A percentile compares a stretch with the other conserved stretches of the same genome.
Evolutionary conservation across 2,113 vertebrate species (phyloP).

Genomic region (Vidua chalybeata): DNA sequence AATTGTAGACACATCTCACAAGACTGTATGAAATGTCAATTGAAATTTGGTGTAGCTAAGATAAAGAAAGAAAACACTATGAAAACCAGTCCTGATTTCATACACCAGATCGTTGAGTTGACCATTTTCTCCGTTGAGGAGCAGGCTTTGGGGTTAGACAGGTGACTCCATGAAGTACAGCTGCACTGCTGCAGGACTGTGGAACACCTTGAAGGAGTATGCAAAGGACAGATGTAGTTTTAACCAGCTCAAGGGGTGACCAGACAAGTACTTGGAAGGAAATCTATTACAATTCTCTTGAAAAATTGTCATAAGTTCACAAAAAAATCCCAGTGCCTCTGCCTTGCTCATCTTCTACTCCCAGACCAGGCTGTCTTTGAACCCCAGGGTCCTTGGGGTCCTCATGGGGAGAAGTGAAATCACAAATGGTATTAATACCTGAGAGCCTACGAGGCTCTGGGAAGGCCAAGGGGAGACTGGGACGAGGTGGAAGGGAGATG

Average conservation of each 20-base stretch:
- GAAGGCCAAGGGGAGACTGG: not conserved
- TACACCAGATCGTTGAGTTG: not conserved
- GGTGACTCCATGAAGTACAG: not conserved
- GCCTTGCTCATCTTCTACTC: not conserved
- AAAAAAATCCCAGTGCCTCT: not conserved
- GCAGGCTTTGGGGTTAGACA: not conserved
- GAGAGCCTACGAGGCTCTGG: not conserved
- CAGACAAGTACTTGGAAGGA: not conserved
- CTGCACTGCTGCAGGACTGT: not conserved
- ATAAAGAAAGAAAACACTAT: not conserved
- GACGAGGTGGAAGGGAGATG: not conserved
- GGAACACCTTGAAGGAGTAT: not conserved
- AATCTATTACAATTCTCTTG: not conserved
- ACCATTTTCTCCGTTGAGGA: not conserved
- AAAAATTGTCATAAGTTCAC: not conserved
- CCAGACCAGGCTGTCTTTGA: not conserved
- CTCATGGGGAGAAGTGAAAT: not conserved
- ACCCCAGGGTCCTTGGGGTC: fast-evolving
- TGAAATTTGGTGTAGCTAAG: not conserved
- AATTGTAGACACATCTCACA: not conserved
- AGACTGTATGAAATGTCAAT: not conserved
- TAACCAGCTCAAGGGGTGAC: not conserved
- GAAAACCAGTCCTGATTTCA: not conserved
- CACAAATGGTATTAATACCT: not conserved
- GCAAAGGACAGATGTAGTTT: not conserved